Evolutionary conservation across 2,888 invertebrate genomes (phyloP).

Genomic region (Aporophyla nigra): DNA sequence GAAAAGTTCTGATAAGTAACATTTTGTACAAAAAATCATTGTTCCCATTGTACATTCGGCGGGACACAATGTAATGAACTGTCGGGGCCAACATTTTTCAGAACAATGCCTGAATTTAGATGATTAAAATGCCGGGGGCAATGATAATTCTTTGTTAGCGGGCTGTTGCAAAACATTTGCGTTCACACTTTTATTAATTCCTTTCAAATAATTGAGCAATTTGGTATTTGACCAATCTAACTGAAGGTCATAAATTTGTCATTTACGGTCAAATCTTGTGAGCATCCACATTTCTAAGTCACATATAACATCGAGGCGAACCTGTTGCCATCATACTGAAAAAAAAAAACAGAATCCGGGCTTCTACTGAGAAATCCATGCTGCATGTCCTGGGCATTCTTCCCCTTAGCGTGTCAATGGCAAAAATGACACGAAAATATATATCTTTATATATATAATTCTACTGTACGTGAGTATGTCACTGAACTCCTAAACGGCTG

Average conservation of each 20-base stretch:
- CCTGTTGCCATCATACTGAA: too few species aligned
- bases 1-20: slow-evolving; percentile 42
- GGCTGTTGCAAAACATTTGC: slow-evolving; percentile 54
- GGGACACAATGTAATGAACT: slow-evolving; percentile 52
- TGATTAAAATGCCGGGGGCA: slow-evolving; percentile 60
- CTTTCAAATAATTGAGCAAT: slow-evolving; percentile 50
- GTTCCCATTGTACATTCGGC: slow-evolving; percentile 44
- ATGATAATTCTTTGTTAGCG: slow-evolving; percentile 54
- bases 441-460: too few species aligned
- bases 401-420: too few species aligned
- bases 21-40: slow-evolving; percentile 43
- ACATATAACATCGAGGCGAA: not conserved
- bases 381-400: too few species aligned
- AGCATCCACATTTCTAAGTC: not conserved
- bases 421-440: too few species aligned
- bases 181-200: slow-evolving; percentile 49
- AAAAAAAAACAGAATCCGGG: not conserved
- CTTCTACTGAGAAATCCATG: not conserved
- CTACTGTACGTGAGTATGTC: too few species aligned
- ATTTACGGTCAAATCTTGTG: not conserved
- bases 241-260: not conserved
- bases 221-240: not conserved
- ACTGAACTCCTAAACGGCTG: too few species aligned
- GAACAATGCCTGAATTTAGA: slow-evolving; percentile 60
- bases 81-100: slow-evolving; percentile 42